These are phyloP conservation scores for Anastrepha ludens DNA, from an alignment of 1,140 invertebrate genomes.

Conservation along the genomic window DNA sequence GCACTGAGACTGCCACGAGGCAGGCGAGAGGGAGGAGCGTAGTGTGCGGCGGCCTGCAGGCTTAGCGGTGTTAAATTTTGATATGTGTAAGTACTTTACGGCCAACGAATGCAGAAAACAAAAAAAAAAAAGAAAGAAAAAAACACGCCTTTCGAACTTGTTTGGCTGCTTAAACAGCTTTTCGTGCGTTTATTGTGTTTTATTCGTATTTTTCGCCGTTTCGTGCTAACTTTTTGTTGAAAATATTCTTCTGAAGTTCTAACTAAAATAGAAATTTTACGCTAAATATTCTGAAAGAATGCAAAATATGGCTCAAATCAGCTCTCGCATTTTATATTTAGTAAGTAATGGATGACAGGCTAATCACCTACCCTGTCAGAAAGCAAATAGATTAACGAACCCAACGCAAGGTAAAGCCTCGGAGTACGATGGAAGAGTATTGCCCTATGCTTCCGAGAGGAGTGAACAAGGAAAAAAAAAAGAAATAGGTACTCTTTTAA, in stretches of 20 bases:
- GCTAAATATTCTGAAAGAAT: not conserved
- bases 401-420: too few species aligned
- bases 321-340: not conserved
- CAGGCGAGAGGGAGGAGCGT: too few species aligned
- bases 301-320: not conserved
- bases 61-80: slow-evolving; percentile 25
- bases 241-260: not conserved
- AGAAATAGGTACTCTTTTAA: too few species aligned
- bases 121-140: not conserved
- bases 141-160: not conserved
- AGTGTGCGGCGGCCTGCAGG: not conserved
- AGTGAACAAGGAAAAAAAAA: too few species aligned
- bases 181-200: not conserved
- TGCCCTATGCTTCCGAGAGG: too few species aligned
- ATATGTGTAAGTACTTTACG: not conserved
- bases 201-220: not conserved
- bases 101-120: not conserved
- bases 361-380: too few species aligned
- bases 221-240: not conserved
- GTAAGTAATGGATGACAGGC: not conserved
- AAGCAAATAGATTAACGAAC: too few species aligned
- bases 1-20: slow-evolving; percentile 3
- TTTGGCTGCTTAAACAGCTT: not conserved
- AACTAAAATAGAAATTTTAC: not conserved
- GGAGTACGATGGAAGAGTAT: too few species aligned